phyloP scores from a whole-genome alignment of 2,797 vertebrate genomes.

The Pitangus sulphuratus region DNA sequence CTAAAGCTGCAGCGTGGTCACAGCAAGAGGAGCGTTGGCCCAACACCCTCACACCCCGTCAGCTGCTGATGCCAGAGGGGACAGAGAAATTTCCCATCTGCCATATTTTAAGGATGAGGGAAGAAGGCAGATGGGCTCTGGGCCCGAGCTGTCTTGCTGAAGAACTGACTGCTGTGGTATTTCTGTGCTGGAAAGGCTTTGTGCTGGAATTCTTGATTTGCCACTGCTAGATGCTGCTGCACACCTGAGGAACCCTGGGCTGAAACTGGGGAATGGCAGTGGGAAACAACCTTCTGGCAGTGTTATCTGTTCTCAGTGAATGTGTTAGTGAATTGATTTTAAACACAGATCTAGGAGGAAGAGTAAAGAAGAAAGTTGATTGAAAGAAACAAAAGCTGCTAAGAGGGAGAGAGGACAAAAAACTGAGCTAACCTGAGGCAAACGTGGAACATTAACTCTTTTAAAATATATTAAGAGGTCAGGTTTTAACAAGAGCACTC shows the following conservation, averaged over 20 bases:
- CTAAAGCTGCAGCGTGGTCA: not conserved
- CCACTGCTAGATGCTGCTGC: not conserved
- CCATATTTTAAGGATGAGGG: not conserved
- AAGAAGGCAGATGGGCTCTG: not conserved
- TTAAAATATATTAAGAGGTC: conserved; percentile 33
- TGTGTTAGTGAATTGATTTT: not conserved
- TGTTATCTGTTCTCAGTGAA: not conserved
- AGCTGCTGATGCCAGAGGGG: not conserved
- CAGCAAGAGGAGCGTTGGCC: not conserved
- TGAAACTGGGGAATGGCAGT: not conserved
- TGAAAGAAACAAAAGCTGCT: conserved; percentile 6
- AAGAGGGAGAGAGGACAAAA: conserved; percentile 13
- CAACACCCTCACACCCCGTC: rapidly evolving
- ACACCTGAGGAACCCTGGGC: not conserved
- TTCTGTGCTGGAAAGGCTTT: not conserved
- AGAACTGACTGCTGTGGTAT: not conserved
- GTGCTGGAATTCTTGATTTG: not conserved
- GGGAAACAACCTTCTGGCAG: not conserved
- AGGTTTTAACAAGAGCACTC: conserved; percentile 42
- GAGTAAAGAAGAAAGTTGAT: not conserved
- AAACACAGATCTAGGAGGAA: not conserved
- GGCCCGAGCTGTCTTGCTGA: not conserved
- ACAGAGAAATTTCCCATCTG: not conserved
- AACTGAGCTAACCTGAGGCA: not conserved
- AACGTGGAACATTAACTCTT: conserved; percentile 48